Conservation (phyloP, 1,140 invertebrate genomes). For the Cherax quadricarinatus region DNA sequence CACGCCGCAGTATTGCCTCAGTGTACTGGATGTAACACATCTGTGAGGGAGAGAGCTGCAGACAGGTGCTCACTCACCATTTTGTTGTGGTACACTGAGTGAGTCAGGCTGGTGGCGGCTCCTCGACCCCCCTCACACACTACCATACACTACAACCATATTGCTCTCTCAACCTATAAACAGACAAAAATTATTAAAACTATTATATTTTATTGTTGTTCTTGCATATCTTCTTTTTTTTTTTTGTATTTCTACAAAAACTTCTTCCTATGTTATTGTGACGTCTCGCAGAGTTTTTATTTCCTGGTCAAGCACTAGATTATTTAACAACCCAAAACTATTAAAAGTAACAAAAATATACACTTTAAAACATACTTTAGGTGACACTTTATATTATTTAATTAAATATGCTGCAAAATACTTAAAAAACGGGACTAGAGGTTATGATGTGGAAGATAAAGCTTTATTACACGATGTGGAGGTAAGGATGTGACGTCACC, state of each 20-base stretch:
- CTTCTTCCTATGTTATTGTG: neutral
- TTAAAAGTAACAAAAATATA: too few species aligned
- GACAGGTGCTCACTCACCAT: constrained; percentile 11
- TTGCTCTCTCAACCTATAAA: neutral
- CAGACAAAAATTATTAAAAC: too few species aligned
- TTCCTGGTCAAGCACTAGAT: neutral
- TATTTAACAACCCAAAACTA: neutral
- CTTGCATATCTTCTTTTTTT: too few species aligned
- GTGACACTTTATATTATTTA: too few species aligned
- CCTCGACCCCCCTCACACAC: constrained; percentile 19
- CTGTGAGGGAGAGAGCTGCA: neutral
- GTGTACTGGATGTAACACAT: neutral
- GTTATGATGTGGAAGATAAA: too few species aligned
- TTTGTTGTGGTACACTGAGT: constrained; percentile 50
- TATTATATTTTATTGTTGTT: too few species aligned
- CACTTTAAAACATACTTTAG: too few species aligned
- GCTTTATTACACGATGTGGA: too few species aligned
- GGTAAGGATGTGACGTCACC: neutral
- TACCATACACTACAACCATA: neutral
- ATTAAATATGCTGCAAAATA: too few species aligned
- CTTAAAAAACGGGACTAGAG: too few species aligned
- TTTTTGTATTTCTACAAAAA: neutral
- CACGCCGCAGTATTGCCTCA: too few species aligned
- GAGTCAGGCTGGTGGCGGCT: constrained; percentile 31
- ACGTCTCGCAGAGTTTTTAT: neutral